Conservation (phyloP, 2,797 vertebrate species). For the Arrhamphus sclerolepis region DNA sequence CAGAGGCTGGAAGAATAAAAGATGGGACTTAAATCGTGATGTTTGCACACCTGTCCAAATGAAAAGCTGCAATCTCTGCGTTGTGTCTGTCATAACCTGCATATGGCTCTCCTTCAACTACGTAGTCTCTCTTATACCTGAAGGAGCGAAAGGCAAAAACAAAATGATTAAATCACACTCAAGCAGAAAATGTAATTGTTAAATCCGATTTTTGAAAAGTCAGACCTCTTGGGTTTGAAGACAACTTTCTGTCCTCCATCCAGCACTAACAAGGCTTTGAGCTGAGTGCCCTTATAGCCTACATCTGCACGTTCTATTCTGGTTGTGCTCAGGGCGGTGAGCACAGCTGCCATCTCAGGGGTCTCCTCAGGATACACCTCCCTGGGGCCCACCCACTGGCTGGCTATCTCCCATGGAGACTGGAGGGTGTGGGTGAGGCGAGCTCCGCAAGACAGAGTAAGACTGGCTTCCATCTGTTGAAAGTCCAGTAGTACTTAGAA, state of each 20-base stretch:
- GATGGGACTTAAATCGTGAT: not conserved
- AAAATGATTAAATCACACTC: not conserved
- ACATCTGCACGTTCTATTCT: constrained; percentile 92
- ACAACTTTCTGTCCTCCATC: constrained; percentile 98
- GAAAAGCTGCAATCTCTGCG: constrained; percentile 96
- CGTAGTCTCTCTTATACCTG: constrained; percentile 92
- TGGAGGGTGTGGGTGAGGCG: constrained; percentile 93
- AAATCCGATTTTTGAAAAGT: not conserved
- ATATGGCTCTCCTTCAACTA: constrained; percentile 96
- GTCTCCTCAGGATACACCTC: constrained; percentile 98
- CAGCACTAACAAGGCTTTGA: constrained; percentile 94
- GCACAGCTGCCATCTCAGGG: constrained; percentile 92
- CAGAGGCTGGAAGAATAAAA: not conserved
- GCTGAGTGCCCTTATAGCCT: constrained; percentile 96
- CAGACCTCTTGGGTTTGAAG: constrained; percentile 97
- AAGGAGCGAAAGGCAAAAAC: not conserved
- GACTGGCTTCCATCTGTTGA: constrained; percentile 87
- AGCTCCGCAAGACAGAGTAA: constrained; percentile 86
- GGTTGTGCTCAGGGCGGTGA: constrained; percentile 89
- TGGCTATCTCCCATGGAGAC: constrained; percentile 97
- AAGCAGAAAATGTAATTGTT: not conserved
- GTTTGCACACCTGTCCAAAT: constrained; percentile 89
- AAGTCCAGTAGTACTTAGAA: not conserved
- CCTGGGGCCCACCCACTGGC: constrained; percentile 96
- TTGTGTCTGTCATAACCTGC: constrained; percentile 98